Conservation (phyloP, 2,113 vertebrate species). For the Oreocharis arfaki region DNA sequence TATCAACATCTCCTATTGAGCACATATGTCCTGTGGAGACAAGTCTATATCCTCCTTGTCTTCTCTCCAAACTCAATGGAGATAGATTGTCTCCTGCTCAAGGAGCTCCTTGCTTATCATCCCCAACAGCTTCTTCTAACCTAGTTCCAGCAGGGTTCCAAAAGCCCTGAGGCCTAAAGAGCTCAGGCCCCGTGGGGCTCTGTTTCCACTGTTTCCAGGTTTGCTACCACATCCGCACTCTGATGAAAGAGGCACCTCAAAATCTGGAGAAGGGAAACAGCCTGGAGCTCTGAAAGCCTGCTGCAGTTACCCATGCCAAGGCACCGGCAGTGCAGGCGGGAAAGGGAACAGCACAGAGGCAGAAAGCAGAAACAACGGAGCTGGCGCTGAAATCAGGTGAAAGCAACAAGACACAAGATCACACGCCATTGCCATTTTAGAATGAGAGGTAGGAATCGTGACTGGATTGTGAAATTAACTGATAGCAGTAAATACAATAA, state of each 20-base stretch:
- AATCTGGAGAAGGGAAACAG: neutral
- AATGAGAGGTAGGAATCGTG: neutral
- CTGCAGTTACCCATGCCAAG: rapidly evolving
- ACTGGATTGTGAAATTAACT: neutral
- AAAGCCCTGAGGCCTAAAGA: neutral
- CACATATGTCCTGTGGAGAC: neutral
- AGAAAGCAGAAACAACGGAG: neutral
- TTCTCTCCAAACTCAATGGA: neutral
- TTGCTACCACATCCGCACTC: rapidly evolving
- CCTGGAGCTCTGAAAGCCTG: neutral
- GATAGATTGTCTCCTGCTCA: neutral
- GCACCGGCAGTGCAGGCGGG: neutral
- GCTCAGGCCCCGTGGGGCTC: neutral
- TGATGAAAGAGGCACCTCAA: neutral
- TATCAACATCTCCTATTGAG: neutral
- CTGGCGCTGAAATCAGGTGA: neutral
- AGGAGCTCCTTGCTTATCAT: neutral
- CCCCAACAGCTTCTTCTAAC: neutral
- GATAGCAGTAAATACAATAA: neutral
- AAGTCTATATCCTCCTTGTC: neutral
- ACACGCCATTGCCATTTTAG: neutral
- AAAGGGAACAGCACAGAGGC: neutral
- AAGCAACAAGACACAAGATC: neutral
- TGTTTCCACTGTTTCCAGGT: neutral
- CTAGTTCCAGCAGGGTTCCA: neutral